Evolutionary conservation across 2,888 invertebrate genomes (phyloP).

Genomic region (Drosophila imparisetae): DNA sequence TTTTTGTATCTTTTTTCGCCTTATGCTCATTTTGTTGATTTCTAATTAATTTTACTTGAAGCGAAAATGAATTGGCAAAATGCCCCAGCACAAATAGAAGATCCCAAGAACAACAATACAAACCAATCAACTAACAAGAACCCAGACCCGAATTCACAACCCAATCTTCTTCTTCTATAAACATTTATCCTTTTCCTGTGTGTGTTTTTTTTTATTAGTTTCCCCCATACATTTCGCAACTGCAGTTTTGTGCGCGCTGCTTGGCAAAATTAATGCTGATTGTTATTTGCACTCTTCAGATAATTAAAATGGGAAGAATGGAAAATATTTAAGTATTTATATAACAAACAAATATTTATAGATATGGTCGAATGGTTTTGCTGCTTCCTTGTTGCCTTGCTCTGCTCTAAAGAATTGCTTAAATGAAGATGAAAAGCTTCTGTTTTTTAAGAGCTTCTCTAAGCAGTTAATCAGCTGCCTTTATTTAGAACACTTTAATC

Average conservation of each 20-base stretch:
- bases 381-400: no score
- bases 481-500: not conserved
- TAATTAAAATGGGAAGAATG: constrained; percentile 42
- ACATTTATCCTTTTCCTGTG: constrained; percentile 19
- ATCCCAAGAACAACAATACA: constrained; percentile 28
- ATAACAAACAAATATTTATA: constrained; percentile 11
- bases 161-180: constrained; percentile 6
- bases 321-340: not conserved
- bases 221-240: constrained; percentile 27
- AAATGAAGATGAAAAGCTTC: not conserved
- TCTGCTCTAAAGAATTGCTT: not conserved
- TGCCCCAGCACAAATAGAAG: constrained; percentile 51
- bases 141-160: not conserved
- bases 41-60: constrained; percentile 73
- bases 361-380: not conserved
- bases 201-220: constrained; percentile 9
- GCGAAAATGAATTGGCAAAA: constrained; percentile 75
- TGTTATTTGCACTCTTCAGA: constrained; percentile 47
- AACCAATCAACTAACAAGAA: constrained; percentile 8
- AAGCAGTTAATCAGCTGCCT: not conserved
- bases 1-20: constrained; percentile 29
- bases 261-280: constrained; percentile 40
- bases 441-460: not conserved
- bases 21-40: constrained; percentile 72
- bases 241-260: constrained; percentile 23